These are phyloP conservation scores for Willowsia nigromaculata DNA, from an alignment of 2,888 invertebrate genomes.

Conservation along the genomic window DNA sequence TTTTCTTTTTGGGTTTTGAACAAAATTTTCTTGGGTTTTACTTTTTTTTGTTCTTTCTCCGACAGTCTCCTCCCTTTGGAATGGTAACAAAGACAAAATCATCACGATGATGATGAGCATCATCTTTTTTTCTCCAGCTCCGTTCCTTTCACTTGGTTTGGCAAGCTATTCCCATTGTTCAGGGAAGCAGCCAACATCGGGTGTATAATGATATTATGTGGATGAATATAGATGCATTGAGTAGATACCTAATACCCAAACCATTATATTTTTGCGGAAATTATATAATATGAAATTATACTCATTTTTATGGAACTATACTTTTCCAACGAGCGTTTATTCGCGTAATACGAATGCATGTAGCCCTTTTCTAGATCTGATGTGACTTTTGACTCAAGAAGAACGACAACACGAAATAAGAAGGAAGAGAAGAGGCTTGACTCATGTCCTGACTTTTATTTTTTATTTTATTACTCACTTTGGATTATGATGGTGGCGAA, in stretches of 20 bases:
- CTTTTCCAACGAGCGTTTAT: neutral
- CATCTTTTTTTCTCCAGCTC: constrained; percentile 35
- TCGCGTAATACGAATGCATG: neutral
- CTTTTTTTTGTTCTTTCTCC: constrained; percentile 38
- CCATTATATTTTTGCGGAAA: neutral
- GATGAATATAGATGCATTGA: neutral
- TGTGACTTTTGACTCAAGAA: constrained; percentile 31
- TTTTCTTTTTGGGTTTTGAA: constrained; percentile 35
- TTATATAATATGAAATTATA: constrained; percentile 46
- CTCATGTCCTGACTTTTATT: constrained; percentile 70
- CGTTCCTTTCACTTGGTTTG: constrained; percentile 55
- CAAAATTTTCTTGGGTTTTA: constrained; percentile 45
- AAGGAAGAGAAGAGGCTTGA: constrained; percentile 48
- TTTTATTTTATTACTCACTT: constrained; percentile 70
- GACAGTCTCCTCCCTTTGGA: constrained; percentile 40
- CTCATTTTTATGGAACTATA: constrained; percentile 54
- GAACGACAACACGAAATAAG: constrained; percentile 9
- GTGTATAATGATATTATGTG: neutral
- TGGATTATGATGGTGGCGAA: constrained; percentile 69
- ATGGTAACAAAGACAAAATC: constrained; percentile 60
- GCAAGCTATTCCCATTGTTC: constrained; percentile 44
- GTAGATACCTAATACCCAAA: neutral
- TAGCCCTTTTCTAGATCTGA: neutral
- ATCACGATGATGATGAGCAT: constrained; percentile 39
- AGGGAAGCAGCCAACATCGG: neutral